Conservation (phyloP, 2,888 invertebrate genomes). For the Vandiemenella viatica region DNA sequence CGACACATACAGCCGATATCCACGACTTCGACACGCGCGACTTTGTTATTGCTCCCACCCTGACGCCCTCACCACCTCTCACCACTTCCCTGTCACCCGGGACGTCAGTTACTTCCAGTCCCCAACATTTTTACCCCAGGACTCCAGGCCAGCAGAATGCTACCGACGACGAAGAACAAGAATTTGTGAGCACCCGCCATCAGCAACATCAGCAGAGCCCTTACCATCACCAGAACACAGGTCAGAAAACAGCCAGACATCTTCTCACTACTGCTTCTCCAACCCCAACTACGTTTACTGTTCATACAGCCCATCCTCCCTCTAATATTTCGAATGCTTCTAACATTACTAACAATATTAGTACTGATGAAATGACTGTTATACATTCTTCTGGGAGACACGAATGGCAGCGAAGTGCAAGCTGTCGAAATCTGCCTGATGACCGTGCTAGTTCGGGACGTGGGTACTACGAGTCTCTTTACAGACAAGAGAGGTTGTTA, state of each 20-base stretch:
- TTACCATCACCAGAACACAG: conserved; percentile 12
- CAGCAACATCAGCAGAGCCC: conserved; percentile 8
- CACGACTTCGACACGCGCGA: conserved; percentile 17
- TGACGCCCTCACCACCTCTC: conserved; percentile 20
- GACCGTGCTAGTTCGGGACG: conserved; percentile 1
- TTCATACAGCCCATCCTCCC: conserved; percentile 12
- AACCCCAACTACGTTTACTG: conserved; percentile 14
- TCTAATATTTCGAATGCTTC: conserved; percentile 5
- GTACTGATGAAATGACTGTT: neutral
- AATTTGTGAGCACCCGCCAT: conserved; percentile 3
- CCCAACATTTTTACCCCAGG: conserved; percentile 19
- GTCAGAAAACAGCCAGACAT: conserved; percentile 10
- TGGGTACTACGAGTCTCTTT: conserved; percentile 13
- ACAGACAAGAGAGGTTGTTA: conserved; percentile 29
- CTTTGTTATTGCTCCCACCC: conserved; percentile 10
- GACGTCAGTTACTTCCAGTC: conserved; percentile 22
- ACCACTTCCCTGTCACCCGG: conserved; percentile 22
- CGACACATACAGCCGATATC: conserved; percentile 22
- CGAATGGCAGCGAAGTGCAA: conserved; percentile 63
- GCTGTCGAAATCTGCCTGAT: conserved; percentile 63
- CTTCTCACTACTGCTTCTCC: conserved; percentile 14
- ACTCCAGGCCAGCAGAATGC: conserved; percentile 4
- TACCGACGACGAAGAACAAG: conserved; percentile 14
- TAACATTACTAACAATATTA: conserved; percentile 2
- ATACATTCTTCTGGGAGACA: conserved; percentile 17